Base-by-base conservation (phyloP, 2,113 vertebrate species). In the Pseudorasbora parva region DNA sequence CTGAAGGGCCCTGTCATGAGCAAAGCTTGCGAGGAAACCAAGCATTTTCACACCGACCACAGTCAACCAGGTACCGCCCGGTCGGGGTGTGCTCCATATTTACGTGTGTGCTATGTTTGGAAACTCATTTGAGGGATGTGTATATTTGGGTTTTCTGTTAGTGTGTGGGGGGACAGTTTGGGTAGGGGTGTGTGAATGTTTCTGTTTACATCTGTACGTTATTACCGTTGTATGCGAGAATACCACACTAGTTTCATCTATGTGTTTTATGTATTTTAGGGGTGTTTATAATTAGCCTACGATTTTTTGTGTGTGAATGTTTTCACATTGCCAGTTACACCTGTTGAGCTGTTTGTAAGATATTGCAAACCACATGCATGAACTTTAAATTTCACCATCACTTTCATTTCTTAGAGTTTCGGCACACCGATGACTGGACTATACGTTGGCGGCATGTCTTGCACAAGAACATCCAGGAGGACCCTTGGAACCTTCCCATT, bases 401-500 rank as follows among this genome's bases (percentile, higher is more conserved):
- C 87, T 14, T 89, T 86, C 86, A 37, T 17, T 37, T 15, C 3
- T 15, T 19, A 99, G 98, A 98, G 91, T 97, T 98, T 89, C 96
- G 96, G 12, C 96, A 98, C 88, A 97, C 96, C 1, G 97, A 98
- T 83, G 97, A 99, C 86, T 96, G 94, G 89, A 96, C 96, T 0
- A 88, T 94, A 27, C 95, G 95, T 17, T 97, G 94, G 82, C 93
- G 97, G 51, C 94, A 89, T 85, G 87, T 97, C 37, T 97, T 99
- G 86, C 96, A 97, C 90, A 95, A 97, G 90, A 98, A 97, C 90
- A 96, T 99, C 91, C 96, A 97, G 88, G 97, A 99, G 91, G 98
- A 99, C 92, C 98, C 98, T 21, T 99, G 98, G 98, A 99, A 98
- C 93, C 95, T 99, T 43, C 98, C 98, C 8, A 90, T 81, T 89